Conservation (phyloP, 2,888 invertebrate species). For the Agrotis ipsilon region DNA sequence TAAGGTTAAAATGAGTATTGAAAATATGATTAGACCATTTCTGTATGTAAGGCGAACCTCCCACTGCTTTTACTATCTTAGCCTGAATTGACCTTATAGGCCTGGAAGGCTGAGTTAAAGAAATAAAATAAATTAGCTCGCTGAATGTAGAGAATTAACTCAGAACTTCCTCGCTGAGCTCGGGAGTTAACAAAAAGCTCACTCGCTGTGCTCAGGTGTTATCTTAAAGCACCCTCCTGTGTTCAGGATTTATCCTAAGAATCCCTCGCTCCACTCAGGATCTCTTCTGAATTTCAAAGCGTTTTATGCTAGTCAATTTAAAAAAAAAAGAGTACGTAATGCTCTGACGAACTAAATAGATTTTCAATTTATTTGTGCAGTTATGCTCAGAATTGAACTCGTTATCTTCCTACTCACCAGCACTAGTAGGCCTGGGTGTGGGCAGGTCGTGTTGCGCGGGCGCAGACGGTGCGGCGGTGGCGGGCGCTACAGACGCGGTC, state of each 20-base stretch:
- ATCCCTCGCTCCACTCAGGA: neutral
- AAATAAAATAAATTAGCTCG: no score
- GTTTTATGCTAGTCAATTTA: no score
- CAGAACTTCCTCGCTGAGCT: neutral
- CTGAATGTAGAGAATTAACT: no score
- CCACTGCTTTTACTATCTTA: no score
- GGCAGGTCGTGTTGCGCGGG: conserved; percentile 63
- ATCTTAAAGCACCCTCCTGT: neutral
- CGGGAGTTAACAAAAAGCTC: neutral
- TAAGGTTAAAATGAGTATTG: neutral
- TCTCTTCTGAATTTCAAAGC: no score
- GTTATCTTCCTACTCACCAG: conserved; percentile 56
- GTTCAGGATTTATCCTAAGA: neutral
- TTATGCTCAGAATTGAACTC: neutral
- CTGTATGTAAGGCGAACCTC: no score
- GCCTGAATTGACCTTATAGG: no score
- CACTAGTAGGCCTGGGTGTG: conserved; percentile 60
- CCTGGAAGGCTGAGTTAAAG: no score
- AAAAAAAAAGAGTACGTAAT: no score
- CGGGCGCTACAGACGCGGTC: conserved; percentile 75
- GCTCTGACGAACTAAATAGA: no score
- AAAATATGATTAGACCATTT: neutral
- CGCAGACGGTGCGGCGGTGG: conserved; percentile 65
- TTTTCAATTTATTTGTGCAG: no score
- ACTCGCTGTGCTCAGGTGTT: neutral